These are phyloP conservation scores for Rhodinocichla rosea DNA, from an alignment of 2,113 vertebrate species.

Conservation along the genomic window DNA sequence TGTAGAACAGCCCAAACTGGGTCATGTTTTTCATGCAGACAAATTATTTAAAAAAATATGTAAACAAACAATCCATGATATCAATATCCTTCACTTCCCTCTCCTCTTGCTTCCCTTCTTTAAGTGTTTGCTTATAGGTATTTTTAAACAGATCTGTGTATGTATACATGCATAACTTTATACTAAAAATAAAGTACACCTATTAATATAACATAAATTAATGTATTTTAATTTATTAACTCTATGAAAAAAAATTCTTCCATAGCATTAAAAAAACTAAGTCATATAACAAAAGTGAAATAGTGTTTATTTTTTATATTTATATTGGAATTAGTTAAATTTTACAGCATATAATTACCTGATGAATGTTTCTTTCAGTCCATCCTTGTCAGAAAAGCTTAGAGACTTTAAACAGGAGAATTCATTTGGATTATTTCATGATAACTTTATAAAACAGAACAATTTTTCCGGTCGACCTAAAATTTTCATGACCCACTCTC, in stretches of 20 bases:
- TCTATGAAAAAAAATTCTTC: not conserved
- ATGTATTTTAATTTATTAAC: not conserved
- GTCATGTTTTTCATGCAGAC: not conserved
- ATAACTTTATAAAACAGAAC: not conserved
- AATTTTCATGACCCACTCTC: not conserved
- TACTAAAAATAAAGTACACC: not conserved
- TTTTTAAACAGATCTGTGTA: not conserved
- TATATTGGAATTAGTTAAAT: not conserved
- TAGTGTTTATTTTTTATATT: not conserved
- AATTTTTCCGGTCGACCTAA: not conserved
- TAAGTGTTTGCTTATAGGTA: not conserved
- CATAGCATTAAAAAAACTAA: not conserved
- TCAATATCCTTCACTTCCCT: not conserved
- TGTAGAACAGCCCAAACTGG: not conserved
- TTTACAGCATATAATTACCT: not conserved
- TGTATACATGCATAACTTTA: not conserved
- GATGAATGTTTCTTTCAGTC: not conserved
- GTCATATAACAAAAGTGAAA: not conserved
- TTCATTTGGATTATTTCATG: not conserved
- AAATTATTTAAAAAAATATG: not conserved
- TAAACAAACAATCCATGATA: not conserved
- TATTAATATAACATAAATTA: not conserved
- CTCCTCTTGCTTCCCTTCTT: not conserved
- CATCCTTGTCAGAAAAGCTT: not conserved
- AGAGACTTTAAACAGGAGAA: not conserved